Conservation (phyloP, 2,113 vertebrate species). For the Uria aalge region DNA sequence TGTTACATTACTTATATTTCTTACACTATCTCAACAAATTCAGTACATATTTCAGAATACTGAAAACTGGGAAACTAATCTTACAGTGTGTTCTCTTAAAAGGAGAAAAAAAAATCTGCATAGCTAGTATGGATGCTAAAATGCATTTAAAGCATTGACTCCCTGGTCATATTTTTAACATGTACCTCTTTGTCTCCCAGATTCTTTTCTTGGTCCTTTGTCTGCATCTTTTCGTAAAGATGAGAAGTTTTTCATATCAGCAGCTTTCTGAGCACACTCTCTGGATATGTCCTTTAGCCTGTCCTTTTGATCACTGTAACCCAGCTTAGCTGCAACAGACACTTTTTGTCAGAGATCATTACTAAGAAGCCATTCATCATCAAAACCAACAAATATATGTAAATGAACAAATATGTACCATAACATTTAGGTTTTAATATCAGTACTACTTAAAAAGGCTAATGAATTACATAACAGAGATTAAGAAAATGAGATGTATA, state of each 20-base stretch:
- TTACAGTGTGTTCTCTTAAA: not conserved
- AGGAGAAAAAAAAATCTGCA: not conserved
- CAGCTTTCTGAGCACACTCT: conserved; percentile 86
- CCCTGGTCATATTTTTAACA: not conserved
- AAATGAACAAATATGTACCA: not conserved
- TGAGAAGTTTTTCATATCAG: conserved; percentile 76
- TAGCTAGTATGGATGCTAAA: not conserved
- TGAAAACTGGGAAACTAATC: not conserved
- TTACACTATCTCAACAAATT: not conserved
- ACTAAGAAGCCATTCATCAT: not conserved
- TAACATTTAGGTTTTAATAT: not conserved
- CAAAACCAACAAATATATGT: not conserved
- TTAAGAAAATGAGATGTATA: not conserved
- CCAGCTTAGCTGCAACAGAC: conserved; percentile 78
- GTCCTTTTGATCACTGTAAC: conserved; percentile 76
- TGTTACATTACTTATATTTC: not conserved
- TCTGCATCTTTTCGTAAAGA: conserved; percentile 80
- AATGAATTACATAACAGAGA: not conserved
- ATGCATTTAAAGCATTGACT: not conserved
- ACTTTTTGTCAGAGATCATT: not conserved
- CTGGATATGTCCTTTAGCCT: conserved; percentile 84
- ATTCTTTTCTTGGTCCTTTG: conserved; percentile 77
- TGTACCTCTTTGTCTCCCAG: conserved; percentile 78
- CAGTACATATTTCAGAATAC: not conserved
- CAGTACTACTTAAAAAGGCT: not conserved